A percentile compares a stretch with the other conserved stretches of the same genome.
These are phyloP conservation scores for Ormia ochracea DNA, from an alignment of 2,888 invertebrate genomes.

Conservation along the genomic window DNA sequence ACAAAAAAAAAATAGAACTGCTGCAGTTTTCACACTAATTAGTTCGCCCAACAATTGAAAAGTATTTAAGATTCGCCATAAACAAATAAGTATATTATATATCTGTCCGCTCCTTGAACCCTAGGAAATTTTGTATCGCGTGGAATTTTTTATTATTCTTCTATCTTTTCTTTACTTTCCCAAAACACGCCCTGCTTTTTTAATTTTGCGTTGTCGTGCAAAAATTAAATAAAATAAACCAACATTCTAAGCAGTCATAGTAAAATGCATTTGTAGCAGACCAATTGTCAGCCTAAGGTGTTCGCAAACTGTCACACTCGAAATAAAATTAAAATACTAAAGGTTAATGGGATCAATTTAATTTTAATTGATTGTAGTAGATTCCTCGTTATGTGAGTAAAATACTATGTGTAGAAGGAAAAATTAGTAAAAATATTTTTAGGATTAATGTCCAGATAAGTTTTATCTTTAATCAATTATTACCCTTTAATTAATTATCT, in stretches of 20 bases:
- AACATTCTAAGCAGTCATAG: not conserved
- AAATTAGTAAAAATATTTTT: not conserved
- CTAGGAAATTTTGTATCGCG: slow-evolving; percentile 56
- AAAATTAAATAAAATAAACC: not conserved
- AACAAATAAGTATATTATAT: not conserved
- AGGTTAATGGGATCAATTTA: slow-evolving; percentile 56
- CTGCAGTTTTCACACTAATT: no score
- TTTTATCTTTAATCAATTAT: no score
- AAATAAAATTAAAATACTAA: slow-evolving; percentile 32
- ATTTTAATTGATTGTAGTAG: slow-evolving; percentile 24
- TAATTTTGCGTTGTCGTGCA: not conserved
- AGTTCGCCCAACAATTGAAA: no score
- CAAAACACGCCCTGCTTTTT: slow-evolving; percentile 36
- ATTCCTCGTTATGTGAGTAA: slow-evolving; percentile 17
- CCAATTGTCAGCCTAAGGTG: slow-evolving; percentile 20
- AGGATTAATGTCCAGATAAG: not conserved
- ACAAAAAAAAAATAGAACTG: no score
- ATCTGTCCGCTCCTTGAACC: no score
- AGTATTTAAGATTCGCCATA: not conserved
- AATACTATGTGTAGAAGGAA: not conserved
- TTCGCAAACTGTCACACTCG: slow-evolving; percentile 1
- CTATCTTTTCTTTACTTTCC: slow-evolving; percentile 45
- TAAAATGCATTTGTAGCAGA: not conserved
- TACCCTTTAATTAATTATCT: no score
- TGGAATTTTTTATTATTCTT: slow-evolving; percentile 69